Base-by-base conservation (phyloP, 2,113 vertebrate species). In the Paradoxurus hermaphroditus region DNA sequence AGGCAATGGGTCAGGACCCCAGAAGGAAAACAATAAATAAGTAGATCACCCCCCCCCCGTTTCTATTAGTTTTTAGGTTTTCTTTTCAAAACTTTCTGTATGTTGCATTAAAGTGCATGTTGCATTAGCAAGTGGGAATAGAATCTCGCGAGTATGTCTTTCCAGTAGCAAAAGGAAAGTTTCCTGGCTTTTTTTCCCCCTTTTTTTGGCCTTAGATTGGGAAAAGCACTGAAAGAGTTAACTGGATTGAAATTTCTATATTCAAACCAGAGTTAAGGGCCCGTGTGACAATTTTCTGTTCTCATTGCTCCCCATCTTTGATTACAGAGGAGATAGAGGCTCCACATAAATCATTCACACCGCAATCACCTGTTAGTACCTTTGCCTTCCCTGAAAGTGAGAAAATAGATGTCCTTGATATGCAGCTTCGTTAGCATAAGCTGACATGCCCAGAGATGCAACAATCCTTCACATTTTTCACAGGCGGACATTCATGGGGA, bases 341-440 rank as follows among this genome's bases (percentile, higher is more conserved):
- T n/a, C n/a, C 67, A 7, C 82, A 87, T 94, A 88, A 97, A 86
- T 94, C 96, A 97, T 97, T 97, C 91, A 97, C 67, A 97, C n/a
- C 2, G 27, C 67, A 98, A 98, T 91, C 98, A 98, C 94, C 97
- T 98, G 88, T 94, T 98, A 97, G 98, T 98, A 99, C 99, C 98
- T 99, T 99, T 99, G 99, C 99, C 99, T 99, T 99, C 99, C 98
- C 98, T 98, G 98, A 98, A 98, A 97, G 96, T 92, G 95, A 95
- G 94, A 95, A 49, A 91, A 78, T 87, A 39, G 79, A 73, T 53
- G 90, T 95, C 70, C 68, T 97, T 53, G 27, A 85, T 56, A n/a
- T 4, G 36, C 49, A 92, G 34, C 39, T 65, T 98, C 36, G 86
- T 75, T 95, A 87, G 82, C 95, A 49, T 14, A 31, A 72, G 62